Conservation (phyloP, 2,797 vertebrate genomes). For the Philypnodon macrostomus region DNA sequence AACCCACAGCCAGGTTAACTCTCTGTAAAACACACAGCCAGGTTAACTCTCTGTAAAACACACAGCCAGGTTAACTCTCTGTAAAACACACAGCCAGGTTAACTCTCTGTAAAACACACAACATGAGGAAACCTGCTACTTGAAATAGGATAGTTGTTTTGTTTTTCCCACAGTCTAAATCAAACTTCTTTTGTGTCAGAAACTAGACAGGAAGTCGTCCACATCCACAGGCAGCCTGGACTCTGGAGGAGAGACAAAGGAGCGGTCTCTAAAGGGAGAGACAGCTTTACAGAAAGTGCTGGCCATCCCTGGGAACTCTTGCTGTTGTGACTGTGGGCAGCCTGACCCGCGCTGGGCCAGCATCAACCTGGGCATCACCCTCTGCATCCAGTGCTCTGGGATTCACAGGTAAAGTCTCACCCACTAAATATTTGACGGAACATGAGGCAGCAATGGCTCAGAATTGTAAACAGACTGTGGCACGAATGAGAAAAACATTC, state of each 20-base stretch:
- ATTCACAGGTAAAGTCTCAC: conserved; percentile 77
- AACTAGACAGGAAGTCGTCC: conserved; percentile 91
- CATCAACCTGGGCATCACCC: conserved; percentile 95
- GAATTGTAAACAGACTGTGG: conserved; percentile 40
- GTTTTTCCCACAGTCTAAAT: too few species aligned
- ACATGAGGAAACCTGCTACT: too few species aligned
- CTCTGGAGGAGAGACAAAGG: conserved; percentile 85
- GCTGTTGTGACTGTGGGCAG: conserved; percentile 93
- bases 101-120: too few species aligned
- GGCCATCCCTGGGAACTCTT: conserved; percentile 86
- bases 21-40: too few species aligned
- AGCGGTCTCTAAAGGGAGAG: conserved; percentile 89
- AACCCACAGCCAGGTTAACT: too few species aligned
- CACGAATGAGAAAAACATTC: too few species aligned
- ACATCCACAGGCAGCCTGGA: conserved; percentile 91
- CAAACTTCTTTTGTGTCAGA: conserved; percentile 58
- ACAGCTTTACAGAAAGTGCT: conserved; percentile 90
- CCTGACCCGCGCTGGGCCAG: conserved; percentile 96
- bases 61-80: too few species aligned
- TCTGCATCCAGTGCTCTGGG: conserved; percentile 86
- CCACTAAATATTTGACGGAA: neutral
- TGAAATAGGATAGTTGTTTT: too few species aligned
- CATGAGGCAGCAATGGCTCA: too few species aligned
- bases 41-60: too few species aligned
- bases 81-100: too few species aligned